These are phyloP conservation scores for Cataglyphis albicans DNA, from an alignment of 2,888 invertebrate genomes.

Conservation along the genomic window DNA sequence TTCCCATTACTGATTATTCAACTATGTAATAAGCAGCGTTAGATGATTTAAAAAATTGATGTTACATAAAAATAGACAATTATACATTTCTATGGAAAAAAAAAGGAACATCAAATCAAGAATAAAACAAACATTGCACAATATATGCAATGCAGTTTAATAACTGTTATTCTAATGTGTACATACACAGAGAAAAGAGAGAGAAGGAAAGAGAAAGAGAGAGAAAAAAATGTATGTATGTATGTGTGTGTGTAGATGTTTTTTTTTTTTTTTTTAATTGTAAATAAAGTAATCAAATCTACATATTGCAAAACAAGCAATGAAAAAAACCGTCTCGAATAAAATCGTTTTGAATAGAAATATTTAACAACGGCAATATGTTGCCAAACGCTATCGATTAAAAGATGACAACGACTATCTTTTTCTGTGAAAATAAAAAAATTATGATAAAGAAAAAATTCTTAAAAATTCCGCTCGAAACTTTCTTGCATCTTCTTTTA, in stretches of 20 bases:
- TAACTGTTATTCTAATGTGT: constrained; percentile 34
- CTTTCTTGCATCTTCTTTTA: neutral
- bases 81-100: constrained; percentile 13
- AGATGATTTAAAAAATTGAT: constrained; percentile 22
- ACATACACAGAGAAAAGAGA: neutral
- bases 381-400: neutral
- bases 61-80: constrained; percentile 14
- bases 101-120: neutral
- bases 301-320: neutral
- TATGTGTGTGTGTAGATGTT: neutral
- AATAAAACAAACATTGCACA: constrained; percentile 35
- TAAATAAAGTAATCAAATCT: constrained; percentile 30
- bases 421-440: constrained; percentile 5
- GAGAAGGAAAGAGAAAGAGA: neutral
- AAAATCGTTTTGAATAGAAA: constrained; percentile 3
- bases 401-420: neutral
- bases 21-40: neutral
- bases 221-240: neutral
- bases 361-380: neutral
- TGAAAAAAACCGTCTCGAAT: constrained; percentile 16
- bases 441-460: neutral
- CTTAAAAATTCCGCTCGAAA: neutral
- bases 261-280: neutral
- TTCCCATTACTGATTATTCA: neutral
- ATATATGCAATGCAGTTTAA: constrained; percentile 2